Conservation (phyloP, 2,113 vertebrate species). For the Mustela nigripes region DNA sequence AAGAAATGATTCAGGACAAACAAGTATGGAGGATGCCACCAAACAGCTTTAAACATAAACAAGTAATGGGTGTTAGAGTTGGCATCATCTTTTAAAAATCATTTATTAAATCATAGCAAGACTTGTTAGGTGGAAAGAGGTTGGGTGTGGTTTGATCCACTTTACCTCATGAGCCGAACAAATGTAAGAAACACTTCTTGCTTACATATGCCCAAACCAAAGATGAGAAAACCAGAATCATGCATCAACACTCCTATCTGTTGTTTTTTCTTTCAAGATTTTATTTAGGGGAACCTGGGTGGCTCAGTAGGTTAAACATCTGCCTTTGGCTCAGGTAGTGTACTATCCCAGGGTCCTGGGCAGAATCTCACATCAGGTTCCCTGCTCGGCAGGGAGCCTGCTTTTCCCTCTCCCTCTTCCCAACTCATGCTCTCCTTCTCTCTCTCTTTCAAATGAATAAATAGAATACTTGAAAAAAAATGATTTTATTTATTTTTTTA, state of each 20-base stretch:
- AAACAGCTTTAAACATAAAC: neutral
- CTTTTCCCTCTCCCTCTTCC: neutral
- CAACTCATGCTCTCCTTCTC: neutral
- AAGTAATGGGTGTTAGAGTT: neutral
- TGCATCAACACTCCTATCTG: neutral
- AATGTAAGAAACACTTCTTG: neutral
- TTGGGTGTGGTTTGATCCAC: neutral
- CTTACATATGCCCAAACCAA: neutral
- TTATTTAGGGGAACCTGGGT: neutral
- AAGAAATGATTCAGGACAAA: neutral
- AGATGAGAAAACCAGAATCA: neutral
- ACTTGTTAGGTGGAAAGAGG: neutral
- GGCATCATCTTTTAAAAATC: neutral
- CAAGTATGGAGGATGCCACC: neutral
- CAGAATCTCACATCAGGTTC: fast-evolving
- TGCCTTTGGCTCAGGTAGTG: neutral
- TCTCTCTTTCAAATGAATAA: neutral
- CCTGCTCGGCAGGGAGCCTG: neutral
- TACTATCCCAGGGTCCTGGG: neutral
- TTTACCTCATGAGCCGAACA: neutral
- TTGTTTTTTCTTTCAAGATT: neutral
- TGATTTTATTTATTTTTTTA: neutral
- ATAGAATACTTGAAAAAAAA: neutral
- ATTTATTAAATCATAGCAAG: neutral
- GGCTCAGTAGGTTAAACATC: too few species aligned